Percentiles rank a stretch among this genome's conserved stretches.
phyloP scores from a whole-genome alignment of 2,113 vertebrate genomes.

The Pteruthius melanotis region DNA sequence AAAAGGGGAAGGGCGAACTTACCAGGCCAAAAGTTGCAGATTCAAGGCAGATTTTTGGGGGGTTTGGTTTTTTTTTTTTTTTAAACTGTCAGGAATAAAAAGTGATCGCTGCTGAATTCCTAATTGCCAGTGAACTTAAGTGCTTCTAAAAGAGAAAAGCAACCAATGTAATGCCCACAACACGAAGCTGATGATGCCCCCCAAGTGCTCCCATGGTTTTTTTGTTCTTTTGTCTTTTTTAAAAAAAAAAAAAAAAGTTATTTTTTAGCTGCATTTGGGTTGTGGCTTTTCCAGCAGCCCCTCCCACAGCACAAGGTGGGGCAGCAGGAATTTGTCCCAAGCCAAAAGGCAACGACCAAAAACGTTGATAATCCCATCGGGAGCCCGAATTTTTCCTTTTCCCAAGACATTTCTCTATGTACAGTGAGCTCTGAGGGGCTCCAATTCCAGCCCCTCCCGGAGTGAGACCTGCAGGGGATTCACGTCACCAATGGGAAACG shows the following conservation, averaged over 20 bases:
- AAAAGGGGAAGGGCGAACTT: neutral
- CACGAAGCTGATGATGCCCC: neutral
- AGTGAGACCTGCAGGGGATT: neutral
- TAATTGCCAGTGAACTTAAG: neutral
- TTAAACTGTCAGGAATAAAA: constrained; percentile 34
- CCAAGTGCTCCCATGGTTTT: neutral
- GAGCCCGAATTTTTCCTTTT: neutral
- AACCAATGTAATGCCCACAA: neutral
- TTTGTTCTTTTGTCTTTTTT: neutral
- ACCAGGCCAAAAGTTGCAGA: constrained; percentile 16
- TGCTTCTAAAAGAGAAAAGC: constrained; percentile 4
- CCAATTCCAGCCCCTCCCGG: neutral
- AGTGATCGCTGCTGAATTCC: neutral
- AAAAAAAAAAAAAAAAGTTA: neutral
- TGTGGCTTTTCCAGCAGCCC: constrained; percentile 2
- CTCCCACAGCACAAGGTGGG: neutral
- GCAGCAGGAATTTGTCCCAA: neutral
- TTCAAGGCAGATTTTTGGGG: neutral
- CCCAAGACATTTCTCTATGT: neutral
- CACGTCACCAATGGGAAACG: neutral
- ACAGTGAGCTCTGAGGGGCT: neutral
- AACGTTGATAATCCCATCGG: neutral
- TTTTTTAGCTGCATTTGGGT: neutral
- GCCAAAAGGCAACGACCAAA: neutral
- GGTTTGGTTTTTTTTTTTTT: neutral